phyloP scores from a whole-genome alignment of 1,140 invertebrate species.

The Asbolus verrucosus region DNA sequence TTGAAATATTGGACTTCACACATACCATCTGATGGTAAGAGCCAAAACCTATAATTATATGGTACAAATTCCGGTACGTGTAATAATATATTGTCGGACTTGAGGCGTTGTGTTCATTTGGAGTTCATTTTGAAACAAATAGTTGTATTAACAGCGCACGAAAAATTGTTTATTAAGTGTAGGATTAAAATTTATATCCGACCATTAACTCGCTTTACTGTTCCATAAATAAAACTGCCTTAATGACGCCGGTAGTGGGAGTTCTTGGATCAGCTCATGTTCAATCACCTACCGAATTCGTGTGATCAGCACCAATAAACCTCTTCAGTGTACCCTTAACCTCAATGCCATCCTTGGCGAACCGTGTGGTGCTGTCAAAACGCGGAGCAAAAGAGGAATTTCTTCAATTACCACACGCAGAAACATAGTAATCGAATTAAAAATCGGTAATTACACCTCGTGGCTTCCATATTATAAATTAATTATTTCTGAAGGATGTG shows the following conservation, averaged over 20 bases:
- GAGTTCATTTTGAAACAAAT: background rate
- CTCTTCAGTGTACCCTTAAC: too few relatives aligned
- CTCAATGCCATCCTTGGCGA: too few relatives aligned
- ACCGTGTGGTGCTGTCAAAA: background rate
- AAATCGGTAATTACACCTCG: slow-evolving; percentile 19
- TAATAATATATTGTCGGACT: background rate
- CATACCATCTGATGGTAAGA: background rate
- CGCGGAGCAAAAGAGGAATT: background rate
- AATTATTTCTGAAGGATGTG: slow-evolving; percentile 30
- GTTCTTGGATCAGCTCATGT: background rate
- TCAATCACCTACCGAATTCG: background rate
- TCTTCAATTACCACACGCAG: background rate
- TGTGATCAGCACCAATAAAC: background rate
- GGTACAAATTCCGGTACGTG: background rate
- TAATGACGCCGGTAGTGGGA: background rate
- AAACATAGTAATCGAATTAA: slow-evolving; percentile 9
- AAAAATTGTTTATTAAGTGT: slow-evolving; percentile 1
- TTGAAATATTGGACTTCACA: slow-evolving; percentile 11
- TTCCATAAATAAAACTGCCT: background rate
- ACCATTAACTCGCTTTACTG: background rate
- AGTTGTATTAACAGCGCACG: background rate
- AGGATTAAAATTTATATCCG: slow-evolving; percentile 8
- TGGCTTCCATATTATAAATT: slow-evolving; percentile 7
- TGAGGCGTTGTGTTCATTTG: background rate
- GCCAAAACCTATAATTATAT: slow-evolving; percentile 16